A percentile compares a stretch with the other conserved stretches of the same genome.
These are phyloP conservation scores for Oplegnathus fasciatus DNA, from an alignment of 2,113 vertebrate species.

Conservation along the genomic window DNA sequence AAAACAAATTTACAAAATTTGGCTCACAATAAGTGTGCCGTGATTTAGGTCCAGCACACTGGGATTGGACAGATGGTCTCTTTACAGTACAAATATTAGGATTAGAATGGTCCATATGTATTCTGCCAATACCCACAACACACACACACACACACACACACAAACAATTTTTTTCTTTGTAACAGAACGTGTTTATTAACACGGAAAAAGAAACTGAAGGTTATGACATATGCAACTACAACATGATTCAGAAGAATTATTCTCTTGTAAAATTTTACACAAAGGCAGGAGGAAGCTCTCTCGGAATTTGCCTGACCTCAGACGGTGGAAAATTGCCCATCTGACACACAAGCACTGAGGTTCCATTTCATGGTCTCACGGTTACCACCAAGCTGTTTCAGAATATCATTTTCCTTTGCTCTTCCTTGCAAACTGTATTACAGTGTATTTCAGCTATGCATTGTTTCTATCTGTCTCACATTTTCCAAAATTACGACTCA, in stretches of 20 bases:
- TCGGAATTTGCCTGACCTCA: constrained; percentile 45
- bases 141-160: background rate
- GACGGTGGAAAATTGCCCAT: constrained; percentile 25
- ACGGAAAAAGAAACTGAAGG: background rate
- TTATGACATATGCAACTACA: background rate
- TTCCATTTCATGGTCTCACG: constrained; percentile 56
- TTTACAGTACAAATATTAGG: constrained; percentile 44
- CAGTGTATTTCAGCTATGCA: background rate
- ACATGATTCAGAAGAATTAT: constrained; percentile 4
- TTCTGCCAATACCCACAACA: constrained; percentile 11
- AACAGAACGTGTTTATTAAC: constrained; percentile 4
- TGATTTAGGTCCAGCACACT: constrained; percentile 24
- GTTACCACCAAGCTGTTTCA: constrained; percentile 26
- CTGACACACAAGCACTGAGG: constrained; percentile 23
- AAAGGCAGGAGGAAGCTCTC: constrained; percentile 17
- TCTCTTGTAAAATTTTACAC: constrained; percentile 33
- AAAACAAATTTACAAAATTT: constrained; percentile 1
- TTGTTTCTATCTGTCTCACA: background rate
- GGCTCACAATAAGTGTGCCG: constrained; percentile 5
- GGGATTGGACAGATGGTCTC: constrained; percentile 39
- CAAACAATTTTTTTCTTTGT: background rate
- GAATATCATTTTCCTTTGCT: constrained; percentile 32
- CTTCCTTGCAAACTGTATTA: constrained; percentile 11
- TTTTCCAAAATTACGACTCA: constrained; percentile 5
- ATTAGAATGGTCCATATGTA: constrained; percentile 9